phyloP scores from a whole-genome alignment of 2,888 invertebrate species.

The Chaetoderma sp. region DNA sequence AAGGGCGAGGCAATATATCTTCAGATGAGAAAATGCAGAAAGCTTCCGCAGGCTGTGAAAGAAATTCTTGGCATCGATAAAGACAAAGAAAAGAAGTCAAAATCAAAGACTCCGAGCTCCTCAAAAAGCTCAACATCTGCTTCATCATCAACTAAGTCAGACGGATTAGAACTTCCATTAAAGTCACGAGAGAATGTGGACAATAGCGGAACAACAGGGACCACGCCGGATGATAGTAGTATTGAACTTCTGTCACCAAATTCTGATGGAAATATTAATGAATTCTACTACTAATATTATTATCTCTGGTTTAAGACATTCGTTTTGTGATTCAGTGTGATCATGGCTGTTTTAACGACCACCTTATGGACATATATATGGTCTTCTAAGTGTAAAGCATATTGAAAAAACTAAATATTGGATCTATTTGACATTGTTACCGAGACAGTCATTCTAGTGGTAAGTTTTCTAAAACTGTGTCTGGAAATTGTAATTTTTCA shows the following conservation, averaged over 20 bases:
- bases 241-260: slow-evolving; percentile 60
- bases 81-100: slow-evolving; percentile 34
- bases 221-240: slow-evolving; percentile 60
- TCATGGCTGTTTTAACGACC: too few relatives aligned
- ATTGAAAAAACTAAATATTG: too few relatives aligned
- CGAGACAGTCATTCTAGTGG: too few relatives aligned
- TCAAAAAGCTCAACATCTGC: slow-evolving; percentile 43
- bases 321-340: too few relatives aligned
- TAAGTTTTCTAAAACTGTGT: too few relatives aligned
- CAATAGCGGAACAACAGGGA: slow-evolving; percentile 44
- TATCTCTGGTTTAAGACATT: too few relatives aligned
- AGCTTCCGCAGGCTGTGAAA: slow-evolving; percentile 54
- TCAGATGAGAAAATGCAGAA: slow-evolving; percentile 76
- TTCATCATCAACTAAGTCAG: slow-evolving; percentile 30
- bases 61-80: slow-evolving; percentile 57
- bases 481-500: too few relatives aligned
- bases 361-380: too few relatives aligned
- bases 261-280: slow-evolving; percentile 37
- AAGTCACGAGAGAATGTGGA: slow-evolving; percentile 36
- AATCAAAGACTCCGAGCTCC: slow-evolving; percentile 33
- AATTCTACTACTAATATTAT: slow-evolving; percentile 41
- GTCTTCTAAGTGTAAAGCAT: too few relatives aligned
- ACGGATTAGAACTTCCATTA: slow-evolving; percentile 36
- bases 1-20: slow-evolving; percentile 93
- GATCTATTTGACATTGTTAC: too few relatives aligned